Base-by-base conservation (phyloP, 2,797 vertebrate species). In the Pipistrellus nathusii region DNA sequence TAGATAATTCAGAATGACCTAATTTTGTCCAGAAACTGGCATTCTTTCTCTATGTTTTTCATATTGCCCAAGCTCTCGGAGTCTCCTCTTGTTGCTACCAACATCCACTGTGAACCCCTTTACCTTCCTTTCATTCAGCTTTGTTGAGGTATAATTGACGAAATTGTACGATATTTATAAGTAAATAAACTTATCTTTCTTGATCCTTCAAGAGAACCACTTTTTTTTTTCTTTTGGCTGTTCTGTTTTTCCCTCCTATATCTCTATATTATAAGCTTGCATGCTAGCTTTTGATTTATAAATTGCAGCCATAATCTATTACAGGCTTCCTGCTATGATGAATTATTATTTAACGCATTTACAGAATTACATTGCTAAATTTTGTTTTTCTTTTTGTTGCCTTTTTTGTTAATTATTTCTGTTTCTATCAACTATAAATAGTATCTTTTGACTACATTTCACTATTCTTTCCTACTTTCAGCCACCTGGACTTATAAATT, bases 401-500 rank as follows among this genome's bases (percentile, higher is more conserved):
- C 35, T 83, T 93, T 57, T 89, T 94, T 51, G 23, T 62, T 53
- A 46, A 55, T 55, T 73, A 73, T 83, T 93, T 85, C 87, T 53
- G 35, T 87, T 90, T 85, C 35, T 85, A 21, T 25, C 13, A 41
- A 62, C 30, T 76, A 6, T 51, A 32, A 84, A 48, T 8, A 20
- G 17, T 69, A 41, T 48, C 53, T 88, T 27, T 76, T 64, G 8
- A 91, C 35, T 46, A 5, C 41, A 8, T 66, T 30, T 68, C 73
- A 38, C 8, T 66, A 14, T 62, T 93, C 35, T 68, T 66, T 3
- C 15, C 35, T 13, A 71, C 18, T 23, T 82, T 35, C 10, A 55
- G 6, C 14, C 57, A 85, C 59, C 27, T 89, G 21, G 30, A 46
- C 4, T 71, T 86, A 55, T 0, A 35, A 7, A 68, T 57, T 55